Percentiles rank a stretch among this genome's conserved stretches.
phyloP scores from a whole-genome alignment of 2,797 vertebrate genomes.

The Rhinoraja longicauda region DNA sequence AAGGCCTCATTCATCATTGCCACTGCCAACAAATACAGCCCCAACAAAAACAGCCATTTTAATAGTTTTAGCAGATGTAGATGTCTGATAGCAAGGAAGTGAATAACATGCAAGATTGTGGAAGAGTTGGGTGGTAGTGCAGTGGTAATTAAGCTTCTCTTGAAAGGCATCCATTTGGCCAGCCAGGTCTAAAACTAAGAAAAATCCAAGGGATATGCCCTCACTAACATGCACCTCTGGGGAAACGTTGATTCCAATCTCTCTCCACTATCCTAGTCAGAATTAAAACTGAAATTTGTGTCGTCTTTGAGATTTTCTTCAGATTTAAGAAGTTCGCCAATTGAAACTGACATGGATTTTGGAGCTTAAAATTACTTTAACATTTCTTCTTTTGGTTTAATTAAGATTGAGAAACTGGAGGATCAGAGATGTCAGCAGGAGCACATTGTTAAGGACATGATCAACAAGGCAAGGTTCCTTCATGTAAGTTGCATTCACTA shows the following conservation, averaged over 20 bases:
- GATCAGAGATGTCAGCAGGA: background rate
- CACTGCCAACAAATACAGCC: background rate
- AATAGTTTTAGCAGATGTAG: background rate
- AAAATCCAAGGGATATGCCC: background rate
- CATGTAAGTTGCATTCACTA: conserved; percentile 20
- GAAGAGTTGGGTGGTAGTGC: background rate
- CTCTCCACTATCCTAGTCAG: background rate
- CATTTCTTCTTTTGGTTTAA: background rate
- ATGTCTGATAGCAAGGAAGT: too few species aligned
- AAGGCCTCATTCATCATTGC: background rate
- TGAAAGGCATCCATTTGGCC: background rate
- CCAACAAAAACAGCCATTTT: background rate
- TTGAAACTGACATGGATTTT: background rate
- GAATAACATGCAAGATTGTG: background rate
- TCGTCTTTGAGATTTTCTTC: background rate
- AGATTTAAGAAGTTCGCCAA: background rate
- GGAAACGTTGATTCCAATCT: background rate
- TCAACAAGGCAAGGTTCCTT: background rate
- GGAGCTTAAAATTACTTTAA: background rate
- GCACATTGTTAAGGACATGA: background rate
- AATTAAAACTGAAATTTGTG: background rate
- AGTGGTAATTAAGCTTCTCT: too few species aligned
- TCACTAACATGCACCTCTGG: background rate
- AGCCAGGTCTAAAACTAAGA: background rate
- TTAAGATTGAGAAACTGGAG: conserved; percentile 18